phyloP scores from a whole-genome alignment of 2,888 invertebrate species.

The Papilio elwesi region DNA sequence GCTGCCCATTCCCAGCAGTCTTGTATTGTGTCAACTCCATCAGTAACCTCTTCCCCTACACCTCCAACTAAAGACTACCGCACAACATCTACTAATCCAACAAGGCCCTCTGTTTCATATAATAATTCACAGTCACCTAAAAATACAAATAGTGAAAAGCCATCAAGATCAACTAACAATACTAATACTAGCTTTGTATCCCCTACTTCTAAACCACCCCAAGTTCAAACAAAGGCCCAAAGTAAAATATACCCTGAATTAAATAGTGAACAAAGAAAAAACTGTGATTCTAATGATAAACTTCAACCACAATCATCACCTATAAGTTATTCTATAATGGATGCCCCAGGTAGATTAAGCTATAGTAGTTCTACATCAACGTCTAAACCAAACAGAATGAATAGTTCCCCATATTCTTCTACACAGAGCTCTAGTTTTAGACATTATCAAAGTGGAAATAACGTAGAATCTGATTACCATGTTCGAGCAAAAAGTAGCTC shows the following conservation, averaged over 20 bases:
- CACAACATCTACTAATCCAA: conserved; percentile 80
- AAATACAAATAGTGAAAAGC: conserved; percentile 68
- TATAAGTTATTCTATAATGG: conserved; percentile 90
- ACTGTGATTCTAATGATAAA: conserved; percentile 82
- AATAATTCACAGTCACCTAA: conserved; percentile 76
- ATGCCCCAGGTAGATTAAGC: conserved; percentile 86
- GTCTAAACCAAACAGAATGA: conserved; percentile 77
- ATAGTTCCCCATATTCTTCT: conserved; percentile 79
- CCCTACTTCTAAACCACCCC: conserved; percentile 79
- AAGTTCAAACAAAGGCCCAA: conserved; percentile 90
- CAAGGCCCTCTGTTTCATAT: conserved; percentile 76
- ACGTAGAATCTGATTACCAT: conserved; percentile 86
- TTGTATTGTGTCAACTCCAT: conserved; percentile 89
- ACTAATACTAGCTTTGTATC: conserved; percentile 81
- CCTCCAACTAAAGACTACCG: conserved; percentile 86
- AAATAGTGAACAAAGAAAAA: conserved; percentile 79
- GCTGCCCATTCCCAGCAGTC: conserved; percentile 87
- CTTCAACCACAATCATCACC: conserved; percentile 87
- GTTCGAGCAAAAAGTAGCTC: conserved; percentile 85
- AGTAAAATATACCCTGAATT: conserved; percentile 91
- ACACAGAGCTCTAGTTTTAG: conserved; percentile 84
- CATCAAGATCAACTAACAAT: conserved; percentile 63
- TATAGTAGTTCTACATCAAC: conserved; percentile 84
- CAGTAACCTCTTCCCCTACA: conserved; percentile 78
- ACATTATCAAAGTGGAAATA: conserved; percentile 86